Evolutionary conservation across 2,888 invertebrate genomes (phyloP), one percentile per base, ranked within the genome.

Genomic region (Polyommatus iphigenia): DNA sequence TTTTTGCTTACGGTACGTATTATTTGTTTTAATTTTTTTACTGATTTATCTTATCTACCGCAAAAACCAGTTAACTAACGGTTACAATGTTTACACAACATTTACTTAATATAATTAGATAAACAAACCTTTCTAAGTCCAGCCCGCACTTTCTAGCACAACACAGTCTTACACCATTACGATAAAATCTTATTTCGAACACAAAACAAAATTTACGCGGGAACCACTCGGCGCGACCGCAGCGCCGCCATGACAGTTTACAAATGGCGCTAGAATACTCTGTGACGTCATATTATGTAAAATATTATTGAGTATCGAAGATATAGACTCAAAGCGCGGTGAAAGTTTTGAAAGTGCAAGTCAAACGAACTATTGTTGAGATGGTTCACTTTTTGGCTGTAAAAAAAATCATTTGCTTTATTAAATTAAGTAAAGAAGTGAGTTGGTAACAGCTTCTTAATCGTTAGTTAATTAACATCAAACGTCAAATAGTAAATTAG

Each of bases 271-370:
- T 50, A 75, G 50, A 54, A 29, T 15, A 50, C 29, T 8, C 15
- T 54, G 24, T 54, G 75, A 75, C 75, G 75, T 75, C 75, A 54
- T 29, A 50, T 75, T 24, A 46, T 73, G 75, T 75, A 75, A 75
- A 75, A 75, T 75, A 75, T 86, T 75, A 75, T 86, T 84, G 84
- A 85, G 85, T 85, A 87, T 85, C 86, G 85, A 84, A 82, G 82
- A 88, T 91, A 91, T 91, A 92, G 91, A 89, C 79, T 84, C 82
- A 81, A 83, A 85, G 82, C 84, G 85, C 87, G 84, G 85, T 86
- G 87, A 87, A 88, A 87, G 86, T 85, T 88, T 90, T 86, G 92
- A 92, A 92, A 92, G 92, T 89, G 89, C 84, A 90, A 91, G 92
- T 89, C 85, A 84, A 83, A 82, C 83, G 80, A 41, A 77, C 57